Evolutionary conservation across 2,113 vertebrate species (phyloP).

Genomic region (Herpetotheres cachinnans): DNA sequence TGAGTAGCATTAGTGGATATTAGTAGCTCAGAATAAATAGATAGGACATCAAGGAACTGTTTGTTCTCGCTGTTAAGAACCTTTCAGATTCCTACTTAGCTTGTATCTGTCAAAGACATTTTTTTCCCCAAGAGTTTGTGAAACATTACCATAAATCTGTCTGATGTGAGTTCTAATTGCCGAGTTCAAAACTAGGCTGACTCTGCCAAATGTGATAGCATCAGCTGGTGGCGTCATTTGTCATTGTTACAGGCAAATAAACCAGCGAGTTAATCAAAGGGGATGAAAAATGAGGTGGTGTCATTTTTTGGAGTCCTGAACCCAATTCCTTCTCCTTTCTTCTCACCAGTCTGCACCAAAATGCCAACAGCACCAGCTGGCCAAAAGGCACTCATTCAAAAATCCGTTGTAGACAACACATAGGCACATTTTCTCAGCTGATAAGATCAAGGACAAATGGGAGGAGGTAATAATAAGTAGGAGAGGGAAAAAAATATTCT

Average conservation of each 20-base stretch:
- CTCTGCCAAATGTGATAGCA: constrained; percentile 57
- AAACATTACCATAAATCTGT: constrained; percentile 34
- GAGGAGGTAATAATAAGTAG: background rate
- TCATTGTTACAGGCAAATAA: constrained; percentile 63
- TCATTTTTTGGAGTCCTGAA: background rate
- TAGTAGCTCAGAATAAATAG: background rate
- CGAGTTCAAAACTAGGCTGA: background rate
- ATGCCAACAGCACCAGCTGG: constrained; percentile 43
- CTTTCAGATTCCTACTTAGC: background rate
- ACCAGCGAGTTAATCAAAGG: constrained; percentile 29
- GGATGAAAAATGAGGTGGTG: constrained; percentile 54
- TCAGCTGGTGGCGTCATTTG: constrained; percentile 53
- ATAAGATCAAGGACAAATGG: constrained; percentile 10
- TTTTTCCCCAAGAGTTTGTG: background rate
- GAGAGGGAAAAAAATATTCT: background rate
- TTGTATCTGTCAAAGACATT: constrained; percentile 2
- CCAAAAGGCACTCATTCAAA: constrained; percentile 31
- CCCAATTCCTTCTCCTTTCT: background rate
- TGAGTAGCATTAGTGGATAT: background rate
- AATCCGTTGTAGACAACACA: background rate
- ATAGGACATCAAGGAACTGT: background rate
- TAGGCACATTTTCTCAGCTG: background rate
- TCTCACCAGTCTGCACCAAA: background rate
- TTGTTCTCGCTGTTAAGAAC: background rate
- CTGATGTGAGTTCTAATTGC: constrained; percentile 24